phyloP scores from a whole-genome alignment of 2,797 vertebrate species.

The Lepus townsendii region DNA sequence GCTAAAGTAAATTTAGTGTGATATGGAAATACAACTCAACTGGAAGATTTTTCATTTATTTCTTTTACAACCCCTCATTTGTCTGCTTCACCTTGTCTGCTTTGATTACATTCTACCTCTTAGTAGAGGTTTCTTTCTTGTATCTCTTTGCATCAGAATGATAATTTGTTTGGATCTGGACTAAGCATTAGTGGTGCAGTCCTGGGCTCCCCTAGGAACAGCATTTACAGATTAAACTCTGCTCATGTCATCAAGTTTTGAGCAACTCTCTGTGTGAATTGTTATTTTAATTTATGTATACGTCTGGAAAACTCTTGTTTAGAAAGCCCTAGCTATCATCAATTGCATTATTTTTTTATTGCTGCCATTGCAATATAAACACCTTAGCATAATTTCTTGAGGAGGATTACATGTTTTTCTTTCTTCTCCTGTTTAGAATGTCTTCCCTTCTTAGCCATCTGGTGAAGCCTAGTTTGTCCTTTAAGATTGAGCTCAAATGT shows the following conservation, averaged over 20 bases:
- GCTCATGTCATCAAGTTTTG: not conserved
- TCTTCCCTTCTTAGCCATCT: not conserved
- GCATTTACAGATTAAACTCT: conserved; percentile 14
- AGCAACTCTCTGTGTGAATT: not conserved
- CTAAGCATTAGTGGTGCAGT: not conserved
- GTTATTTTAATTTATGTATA: conserved; percentile 49
- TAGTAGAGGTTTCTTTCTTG: conserved; percentile 42
- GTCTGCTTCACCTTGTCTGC: not conserved
- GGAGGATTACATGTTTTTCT: not conserved
- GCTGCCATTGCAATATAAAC: not conserved
- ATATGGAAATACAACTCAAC: not conserved
- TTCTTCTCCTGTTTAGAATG: not conserved
- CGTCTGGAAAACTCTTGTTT: not conserved
- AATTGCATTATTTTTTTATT: conserved; percentile 46
- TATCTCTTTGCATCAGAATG: conserved; percentile 43
- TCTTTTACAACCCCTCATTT: conserved; percentile 27
- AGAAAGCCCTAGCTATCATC: not conserved
- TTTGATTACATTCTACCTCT: conserved; percentile 24
- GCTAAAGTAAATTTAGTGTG: not conserved
- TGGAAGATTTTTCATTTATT: conserved; percentile 38
- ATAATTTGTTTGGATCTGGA: not conserved
- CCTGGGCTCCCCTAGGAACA: not conserved
- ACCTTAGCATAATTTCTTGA: not conserved
- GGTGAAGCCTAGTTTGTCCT: not conserved
- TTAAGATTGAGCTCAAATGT: conserved; percentile 4